Evolutionary conservation across 1,140 invertebrate genomes (phyloP).

Genomic region (Dreissena rostriformis): DNA sequence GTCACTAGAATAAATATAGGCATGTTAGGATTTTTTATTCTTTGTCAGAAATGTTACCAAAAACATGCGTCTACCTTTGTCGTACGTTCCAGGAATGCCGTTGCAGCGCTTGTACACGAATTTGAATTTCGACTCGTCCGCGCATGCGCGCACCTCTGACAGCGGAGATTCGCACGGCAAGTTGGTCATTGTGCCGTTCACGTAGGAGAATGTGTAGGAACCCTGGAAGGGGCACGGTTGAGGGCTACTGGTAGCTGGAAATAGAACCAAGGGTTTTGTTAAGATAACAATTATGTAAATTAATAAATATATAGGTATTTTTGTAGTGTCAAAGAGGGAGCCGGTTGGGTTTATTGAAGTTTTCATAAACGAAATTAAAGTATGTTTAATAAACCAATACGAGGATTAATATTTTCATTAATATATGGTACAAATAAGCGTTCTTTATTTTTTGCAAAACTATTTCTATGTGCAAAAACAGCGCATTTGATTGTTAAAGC

Average conservation of each 20-base stretch:
- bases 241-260: conserved; percentile 63
- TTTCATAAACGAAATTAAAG: neutral
- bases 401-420: too few species aligned
- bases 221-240: conserved; percentile 79
- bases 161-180: conserved; percentile 58
- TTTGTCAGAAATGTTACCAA: too few species aligned
- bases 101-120: conserved; percentile 72
- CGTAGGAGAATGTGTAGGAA: conserved; percentile 75
- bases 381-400: too few species aligned
- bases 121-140: conserved; percentile 76
- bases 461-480: too few species aligned
- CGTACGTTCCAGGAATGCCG: conserved; percentile 65
- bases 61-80: conserved; percentile 72
- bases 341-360: too few species aligned
- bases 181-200: conserved; percentile 62
- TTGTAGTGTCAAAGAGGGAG: too few species aligned
- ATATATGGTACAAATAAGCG: too few species aligned
- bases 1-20: too few species aligned
- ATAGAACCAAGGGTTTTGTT: conserved; percentile 28
- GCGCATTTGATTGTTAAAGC: too few species aligned
- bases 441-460: neutral
- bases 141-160: conserved; percentile 72
- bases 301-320: too few species aligned
- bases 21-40: too few species aligned
- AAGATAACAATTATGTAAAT: neutral